Percentiles rank a stretch among this genome's conserved stretches.
These are phyloP conservation scores for Silurus aristotelis DNA, from an alignment of 2,797 vertebrate species.

Conservation along the genomic window DNA sequence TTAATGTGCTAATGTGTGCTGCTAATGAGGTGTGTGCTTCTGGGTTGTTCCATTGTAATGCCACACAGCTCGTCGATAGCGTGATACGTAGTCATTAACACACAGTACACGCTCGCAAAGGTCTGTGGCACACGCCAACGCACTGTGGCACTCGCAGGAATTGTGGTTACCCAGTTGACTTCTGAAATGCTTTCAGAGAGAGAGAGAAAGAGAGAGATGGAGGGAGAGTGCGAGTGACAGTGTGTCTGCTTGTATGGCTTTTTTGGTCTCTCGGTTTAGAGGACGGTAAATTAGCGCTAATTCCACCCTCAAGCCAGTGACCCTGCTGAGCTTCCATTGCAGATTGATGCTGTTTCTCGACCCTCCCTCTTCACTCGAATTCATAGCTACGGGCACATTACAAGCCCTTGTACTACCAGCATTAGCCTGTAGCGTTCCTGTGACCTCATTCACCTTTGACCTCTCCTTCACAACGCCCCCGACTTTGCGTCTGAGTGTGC, in stretches of 20 bases:
- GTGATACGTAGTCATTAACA: slow-evolving; percentile 13
- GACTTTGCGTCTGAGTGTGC: slow-evolving; percentile 43
- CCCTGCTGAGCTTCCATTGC: slow-evolving; percentile 27
- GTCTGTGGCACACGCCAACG: slow-evolving; percentile 4
- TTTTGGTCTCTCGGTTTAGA: slow-evolving; percentile 14
- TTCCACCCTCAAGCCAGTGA: slow-evolving; percentile 38
- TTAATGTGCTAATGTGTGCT: slow-evolving; percentile 21
- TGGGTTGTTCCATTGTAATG: slow-evolving; percentile 15
- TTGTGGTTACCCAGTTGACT: not conserved
- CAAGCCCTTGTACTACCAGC: slow-evolving; percentile 48
- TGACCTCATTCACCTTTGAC: slow-evolving; percentile 46
- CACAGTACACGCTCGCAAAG: slow-evolving; percentile 6
- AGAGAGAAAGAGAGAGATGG: slow-evolving; percentile 3
- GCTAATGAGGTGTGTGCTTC: slow-evolving; percentile 23
- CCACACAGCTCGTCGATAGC: not conserved
- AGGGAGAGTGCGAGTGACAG: not conserved
- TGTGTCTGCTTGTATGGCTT: slow-evolving; percentile 17
- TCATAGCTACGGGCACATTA: slow-evolving; percentile 31
- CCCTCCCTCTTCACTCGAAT: slow-evolving; percentile 13
- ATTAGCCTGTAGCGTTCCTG: slow-evolving; percentile 43
- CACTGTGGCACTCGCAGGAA: slow-evolving; percentile 20
- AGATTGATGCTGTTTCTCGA: slow-evolving; percentile 31
- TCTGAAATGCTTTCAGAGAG: slow-evolving; percentile 13
- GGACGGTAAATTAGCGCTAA: slow-evolving; percentile 22
- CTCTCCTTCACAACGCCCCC: slow-evolving; percentile 50